Evolutionary conservation across 2,113 vertebrate genomes (phyloP), one percentile per base, ranked within the genome.

Genomic region (Nerophis lumbriciformis): DNA sequence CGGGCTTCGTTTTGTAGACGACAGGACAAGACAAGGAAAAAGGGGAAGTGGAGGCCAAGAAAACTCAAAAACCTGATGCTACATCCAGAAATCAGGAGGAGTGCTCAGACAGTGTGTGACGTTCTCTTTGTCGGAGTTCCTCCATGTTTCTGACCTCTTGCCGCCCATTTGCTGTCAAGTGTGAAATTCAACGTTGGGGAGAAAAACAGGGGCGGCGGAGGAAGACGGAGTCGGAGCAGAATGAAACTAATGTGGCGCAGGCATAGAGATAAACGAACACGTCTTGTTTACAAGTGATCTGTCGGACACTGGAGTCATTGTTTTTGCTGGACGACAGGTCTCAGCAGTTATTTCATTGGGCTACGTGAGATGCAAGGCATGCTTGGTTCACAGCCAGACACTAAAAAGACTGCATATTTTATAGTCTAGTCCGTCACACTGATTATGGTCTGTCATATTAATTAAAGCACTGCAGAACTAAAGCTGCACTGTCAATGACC

Each of bases 291-390:
- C 15, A 6, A 7, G 53, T 36, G n/a, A 51, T 67, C 8, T 47
- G 68, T 59, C 42, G 62, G 57, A 74, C 61, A 48, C 21, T 60
- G 62, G 53, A 57, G 48, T 16, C 48, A 45, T 19, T 53, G 60
- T 62, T 72, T 51, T 69, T 28, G 49, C 65, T 69, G 36, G 61
- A 63, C 75, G 48, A 75, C 76, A 79, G 81, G 79, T 83, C 71
- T 73, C 65, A 81, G 75, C 72, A 76, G 63, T 65, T 69, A 65
- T 79, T 77, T 83, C 54, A 51, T 72, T 50, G 61, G 53, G 62
- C 74, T 77, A 76, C 67, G 76, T 87, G 79, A 83, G 66, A 76
- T n/a, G 13, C 54, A 59, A 81, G 69, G 80, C 72, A 83, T 72
- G 73, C 66, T 66, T 77, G 73, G 57, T 70, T 59, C 62, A 61